These are phyloP conservation scores for Thyatira batis DNA, from an alignment of 2,888 invertebrate genomes.

Conservation along the genomic window DNA sequence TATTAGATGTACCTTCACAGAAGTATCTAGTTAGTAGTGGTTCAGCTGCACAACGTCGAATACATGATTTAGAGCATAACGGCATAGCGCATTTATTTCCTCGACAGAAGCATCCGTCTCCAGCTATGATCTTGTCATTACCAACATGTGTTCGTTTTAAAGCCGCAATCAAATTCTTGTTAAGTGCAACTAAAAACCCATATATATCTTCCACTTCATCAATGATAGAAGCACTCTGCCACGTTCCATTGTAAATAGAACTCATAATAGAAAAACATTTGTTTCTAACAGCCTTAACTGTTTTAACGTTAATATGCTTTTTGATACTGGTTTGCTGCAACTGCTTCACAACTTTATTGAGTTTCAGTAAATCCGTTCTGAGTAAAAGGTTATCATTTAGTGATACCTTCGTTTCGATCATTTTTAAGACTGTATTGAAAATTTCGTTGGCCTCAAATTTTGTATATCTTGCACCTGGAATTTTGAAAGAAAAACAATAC, in stretches of 20 bases:
- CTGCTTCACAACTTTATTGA: conserved; percentile 36
- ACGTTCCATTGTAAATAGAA: conserved; percentile 43
- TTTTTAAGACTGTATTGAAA: conserved; percentile 43
- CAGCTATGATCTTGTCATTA: conserved; percentile 45
- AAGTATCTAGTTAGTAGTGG: conserved; percentile 46
- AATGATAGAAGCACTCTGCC: conserved; percentile 22
- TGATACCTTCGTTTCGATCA: conserved; percentile 38
- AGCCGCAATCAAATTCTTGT: conserved; percentile 50
- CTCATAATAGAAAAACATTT: conserved; percentile 41
- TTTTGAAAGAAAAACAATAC: conserved; percentile 1
- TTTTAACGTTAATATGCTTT: conserved; percentile 23
- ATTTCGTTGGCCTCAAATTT: conserved; percentile 52
- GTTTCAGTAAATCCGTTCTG: background rate
- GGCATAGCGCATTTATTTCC: conserved; percentile 43
- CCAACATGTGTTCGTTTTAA: conserved; percentile 59
- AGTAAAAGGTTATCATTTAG: conserved; percentile 26
- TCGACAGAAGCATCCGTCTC: conserved; percentile 53
- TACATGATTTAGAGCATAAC: conserved; percentile 50
- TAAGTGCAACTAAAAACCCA: conserved; percentile 43
- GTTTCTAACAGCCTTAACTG: conserved; percentile 44
- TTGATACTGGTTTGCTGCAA: conserved; percentile 41
- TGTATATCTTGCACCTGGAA: conserved; percentile 35
- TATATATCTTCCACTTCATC: conserved; percentile 43
- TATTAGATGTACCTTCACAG: conserved; percentile 34
- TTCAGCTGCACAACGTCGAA: conserved; percentile 50